Percentiles rank a stretch among this genome's conserved stretches.
Conservation (phyloP, 2,113 vertebrate species). For the Cebus imitator region DNA sequence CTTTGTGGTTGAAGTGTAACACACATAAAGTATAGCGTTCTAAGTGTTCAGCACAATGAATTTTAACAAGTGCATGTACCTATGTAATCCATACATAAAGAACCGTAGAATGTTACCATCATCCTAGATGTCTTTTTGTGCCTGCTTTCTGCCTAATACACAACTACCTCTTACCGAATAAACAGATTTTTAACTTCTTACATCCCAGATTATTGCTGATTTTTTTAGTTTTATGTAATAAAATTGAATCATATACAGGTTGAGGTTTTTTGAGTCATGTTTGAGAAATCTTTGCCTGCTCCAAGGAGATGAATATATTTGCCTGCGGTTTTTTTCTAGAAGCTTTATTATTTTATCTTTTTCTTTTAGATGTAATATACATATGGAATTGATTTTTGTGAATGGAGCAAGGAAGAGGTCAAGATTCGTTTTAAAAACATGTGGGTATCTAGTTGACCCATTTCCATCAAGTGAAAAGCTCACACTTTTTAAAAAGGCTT, state of each 20-base stretch:
- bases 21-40: neutral
- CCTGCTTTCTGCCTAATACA: neutral
- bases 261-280: neutral
- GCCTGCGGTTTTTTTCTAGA: neutral
- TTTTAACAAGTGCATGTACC: neutral
- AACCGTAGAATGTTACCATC: neutral
- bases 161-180: neutral
- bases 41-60: neutral
- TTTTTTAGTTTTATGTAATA: conserved; percentile 2
- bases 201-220: neutral
- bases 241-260: neutral
- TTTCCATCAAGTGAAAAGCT: neutral
- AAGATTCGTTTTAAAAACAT: neutral
- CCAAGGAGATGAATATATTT: neutral
- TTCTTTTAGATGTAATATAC: neutral
- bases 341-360: neutral
- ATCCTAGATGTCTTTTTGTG: neutral
- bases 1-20: neutral
- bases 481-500: neutral
- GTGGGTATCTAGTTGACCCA: neutral
- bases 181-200: neutral
- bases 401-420: neutral
- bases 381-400: conserved; percentile 1
- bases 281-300: neutral
- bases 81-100: neutral